phyloP scores from a whole-genome alignment of 92 coral and sea anemone genomes.

The Porites divaricata region DNA sequence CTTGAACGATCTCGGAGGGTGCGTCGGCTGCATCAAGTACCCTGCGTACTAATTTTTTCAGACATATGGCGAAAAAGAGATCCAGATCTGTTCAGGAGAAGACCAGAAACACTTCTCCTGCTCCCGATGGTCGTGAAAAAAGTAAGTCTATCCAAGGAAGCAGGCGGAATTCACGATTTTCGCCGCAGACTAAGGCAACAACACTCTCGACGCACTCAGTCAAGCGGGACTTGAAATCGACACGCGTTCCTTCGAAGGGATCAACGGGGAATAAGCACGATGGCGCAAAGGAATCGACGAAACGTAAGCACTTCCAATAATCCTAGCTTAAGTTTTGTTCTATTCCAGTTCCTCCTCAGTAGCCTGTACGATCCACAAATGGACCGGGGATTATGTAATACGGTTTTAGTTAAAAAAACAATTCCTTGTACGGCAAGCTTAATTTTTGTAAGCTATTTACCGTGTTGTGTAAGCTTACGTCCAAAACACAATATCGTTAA shows the following conservation, averaged over 20 bases:
- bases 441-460: too few relatives aligned
- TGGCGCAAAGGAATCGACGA: neutral
- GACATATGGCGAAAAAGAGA: constrained; percentile 33
- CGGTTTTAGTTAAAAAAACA: too few relatives aligned
- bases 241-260: neutral
- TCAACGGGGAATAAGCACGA: neutral
- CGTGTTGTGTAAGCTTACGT: too few relatives aligned
- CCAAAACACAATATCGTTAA: too few relatives aligned
- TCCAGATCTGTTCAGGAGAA: constrained; percentile 1
- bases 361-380: too few relatives aligned
- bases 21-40: neutral
- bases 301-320: neutral
- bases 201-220: constrained; percentile 4
- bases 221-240: constrained; percentile 18
- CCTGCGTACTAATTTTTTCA: neutral
- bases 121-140: neutral
- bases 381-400: too few relatives aligned
- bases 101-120: neutral
- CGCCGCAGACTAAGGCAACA: neutral
- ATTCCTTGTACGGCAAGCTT: too few relatives aligned
- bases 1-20: too few relatives aligned
- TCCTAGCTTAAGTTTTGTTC: neutral
- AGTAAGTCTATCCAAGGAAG: neutral
- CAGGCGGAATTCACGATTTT: neutral
- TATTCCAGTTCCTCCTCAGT: neutral